Conservation (phyloP, 2,113 vertebrate genomes). For the Cricetomys ansorgei region DNA sequence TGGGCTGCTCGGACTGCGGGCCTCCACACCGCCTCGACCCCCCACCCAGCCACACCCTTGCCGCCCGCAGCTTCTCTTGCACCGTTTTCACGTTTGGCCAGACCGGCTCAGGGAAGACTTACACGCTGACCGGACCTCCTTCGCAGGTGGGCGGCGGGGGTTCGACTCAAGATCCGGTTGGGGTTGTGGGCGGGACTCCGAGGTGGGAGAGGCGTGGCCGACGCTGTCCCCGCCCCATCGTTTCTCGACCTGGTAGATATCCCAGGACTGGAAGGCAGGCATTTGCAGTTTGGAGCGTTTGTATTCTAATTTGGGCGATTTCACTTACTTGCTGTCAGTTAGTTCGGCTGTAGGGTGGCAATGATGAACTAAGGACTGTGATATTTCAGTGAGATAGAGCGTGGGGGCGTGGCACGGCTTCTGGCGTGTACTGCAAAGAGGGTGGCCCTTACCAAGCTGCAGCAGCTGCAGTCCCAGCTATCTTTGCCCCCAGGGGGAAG, state of each 20-base stretch:
- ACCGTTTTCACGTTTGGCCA: conserved; percentile 89
- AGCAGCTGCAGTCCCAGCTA: neutral
- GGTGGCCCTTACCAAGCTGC: no score
- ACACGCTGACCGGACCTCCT: conserved; percentile 87
- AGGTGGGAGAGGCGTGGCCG: neutral
- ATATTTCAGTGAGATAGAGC: neutral
- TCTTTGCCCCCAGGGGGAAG: conserved; percentile 66
- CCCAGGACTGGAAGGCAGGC: neutral
- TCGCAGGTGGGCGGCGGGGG: conserved; percentile 77
- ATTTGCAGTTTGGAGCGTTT: neutral
- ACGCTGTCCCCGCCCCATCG: rapidly evolving
- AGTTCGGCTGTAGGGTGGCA: neutral
- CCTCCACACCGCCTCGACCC: rapidly evolving
- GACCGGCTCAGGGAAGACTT: conserved; percentile 89
- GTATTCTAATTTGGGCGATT: neutral
- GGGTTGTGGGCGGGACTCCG: neutral
- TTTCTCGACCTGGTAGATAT: neutral
- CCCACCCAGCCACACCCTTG: conserved; percentile 25
- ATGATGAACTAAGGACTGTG: neutral
- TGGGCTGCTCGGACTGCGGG: rapidly evolving
- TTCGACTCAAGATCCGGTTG: rapidly evolving
- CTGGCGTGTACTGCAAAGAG: neutral
- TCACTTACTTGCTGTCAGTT: neutral
- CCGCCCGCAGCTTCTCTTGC: conserved; percentile 85
- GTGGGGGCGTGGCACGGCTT: neutral